These are phyloP conservation scores for Campylomormyrus tamandua DNA, from an alignment of 2,113 vertebrate species.

Conservation along the genomic window DNA sequence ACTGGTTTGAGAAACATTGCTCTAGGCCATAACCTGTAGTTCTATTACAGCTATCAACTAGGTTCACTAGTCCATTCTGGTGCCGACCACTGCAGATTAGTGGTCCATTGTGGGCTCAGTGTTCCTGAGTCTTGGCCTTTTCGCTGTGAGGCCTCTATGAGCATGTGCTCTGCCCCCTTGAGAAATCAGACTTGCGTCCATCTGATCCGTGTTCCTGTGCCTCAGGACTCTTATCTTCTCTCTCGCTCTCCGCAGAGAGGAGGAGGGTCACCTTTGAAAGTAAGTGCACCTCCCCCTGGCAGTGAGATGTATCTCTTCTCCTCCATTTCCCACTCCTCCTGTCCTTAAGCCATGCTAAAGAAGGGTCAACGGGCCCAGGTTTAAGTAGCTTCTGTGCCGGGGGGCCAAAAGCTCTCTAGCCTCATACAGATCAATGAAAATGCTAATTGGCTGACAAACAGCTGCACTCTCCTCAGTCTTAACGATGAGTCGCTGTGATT, in stretches of 20 bases:
- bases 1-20: no score
- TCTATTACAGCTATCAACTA: neutral
- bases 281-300: slow-evolving; percentile 53
- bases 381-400: slow-evolving; percentile 55
- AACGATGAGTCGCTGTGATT: neutral
- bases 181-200: slow-evolving; percentile 18
- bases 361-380: slow-evolving; percentile 50
- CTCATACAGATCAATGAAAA: neutral
- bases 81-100: neutral
- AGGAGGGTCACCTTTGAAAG: slow-evolving; percentile 70
- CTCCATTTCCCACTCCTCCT: slow-evolving; percentile 21
- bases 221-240: slow-evolving; percentile 34
- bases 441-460: neutral
- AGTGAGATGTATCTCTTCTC: slow-evolving; percentile 38
- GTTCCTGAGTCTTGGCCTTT: neutral
- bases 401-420: neutral
- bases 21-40: neutral
- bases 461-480: neutral
- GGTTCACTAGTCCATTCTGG: neutral
- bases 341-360: neutral
- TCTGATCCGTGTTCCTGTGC: neutral
- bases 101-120: neutral
- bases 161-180: neutral
- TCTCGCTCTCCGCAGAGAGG: slow-evolving; percentile 61
- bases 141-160: neutral